Base-by-base conservation (phyloP, 2,888 invertebrate genomes). In the Drosophila monieri region DNA sequence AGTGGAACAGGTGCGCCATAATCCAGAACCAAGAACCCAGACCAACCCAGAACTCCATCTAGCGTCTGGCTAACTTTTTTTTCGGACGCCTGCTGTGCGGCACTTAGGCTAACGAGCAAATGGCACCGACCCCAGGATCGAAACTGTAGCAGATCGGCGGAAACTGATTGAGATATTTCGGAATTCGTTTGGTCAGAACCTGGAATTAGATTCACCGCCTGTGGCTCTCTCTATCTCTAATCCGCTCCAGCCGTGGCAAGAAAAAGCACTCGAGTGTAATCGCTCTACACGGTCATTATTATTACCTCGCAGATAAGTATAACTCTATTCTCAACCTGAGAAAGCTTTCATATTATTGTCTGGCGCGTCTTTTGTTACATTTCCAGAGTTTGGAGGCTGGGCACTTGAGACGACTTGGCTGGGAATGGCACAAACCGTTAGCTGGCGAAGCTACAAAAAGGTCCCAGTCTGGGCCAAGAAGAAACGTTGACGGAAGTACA, bases 211-310 rank as follows among this genome's bases (percentile, higher is more conserved):
- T 39, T n/a, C 21, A 39, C 60, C 41, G 47, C 60, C 61, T 18
- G 39, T 15, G 60, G 60, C 60, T 60, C 61, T 60, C 15, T 37
- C 35, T 12, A 4, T 35, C 12, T n/a, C 41, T 54, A 32, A 52
- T 39, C 60, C 27, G 59, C 59, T n/a, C 21, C 21, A 47, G 46
- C 60, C 57, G 35, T 52, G 51, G 55, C 59, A 73, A 73, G 37
- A 60, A 56, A 75, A 70, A 44, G 77, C 85, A 87, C 68, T 77
- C 88, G 70, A 78, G 77, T 83, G 88, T 87, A 83, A 83, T 87
- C 77, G 83, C 79, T 2, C 18, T 79, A 85, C 85, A 85, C 73
- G 83, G 83, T 85, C 88, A 85, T 83, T 85, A 85, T 83, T 75
- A 76, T 85, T 85, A 84, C 85, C 85, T 84, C 64, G 77, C 71